Base-by-base conservation (phyloP, 23 tunicate genomes). In the Oikopleura vanhoeffeni region DNA sequence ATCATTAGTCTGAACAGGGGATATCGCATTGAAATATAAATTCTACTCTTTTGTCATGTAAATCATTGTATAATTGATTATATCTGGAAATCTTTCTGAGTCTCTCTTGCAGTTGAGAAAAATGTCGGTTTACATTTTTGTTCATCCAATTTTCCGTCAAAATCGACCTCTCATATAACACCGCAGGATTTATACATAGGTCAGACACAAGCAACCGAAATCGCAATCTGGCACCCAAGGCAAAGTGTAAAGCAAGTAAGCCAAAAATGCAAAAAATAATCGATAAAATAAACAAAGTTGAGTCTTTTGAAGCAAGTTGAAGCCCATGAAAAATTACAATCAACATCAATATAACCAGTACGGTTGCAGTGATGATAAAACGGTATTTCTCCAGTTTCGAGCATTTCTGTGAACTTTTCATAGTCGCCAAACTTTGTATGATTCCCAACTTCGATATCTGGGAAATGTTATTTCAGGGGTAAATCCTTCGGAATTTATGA, bases 51-150 rank as follows among this genome's bases (percentile, higher is more conserved):
- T 24, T 13, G 24, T 24, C 18, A 49, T 49, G 64, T 8, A 49
- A 24, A 24, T 49, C 64, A 8, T 49, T 24, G 24, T 49, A 49
- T 8, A 49, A 24, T 8, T 24, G 13, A 49, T 49, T 49, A 24
- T 49, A 49, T 8, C 64, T 13, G 13, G 64, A 49, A 30, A 71
- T 30, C 32, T 71, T 71, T 71, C 82, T 35, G 91, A 87, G 38
- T 87, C 77, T 33, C 49, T 42, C 41, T 85, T 39, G 35, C 84
- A 40, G 40, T 18, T 24, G 40, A 76, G 87, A 40, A 41, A 39
- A 8, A 40, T 39, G 8, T 41, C 40, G 0, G 35, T 41, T 39
- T 64, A n/a, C 87, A 41, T 77, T 77, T 27, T 38, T 39, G 85
- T 41, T 41, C 33, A 84, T 84, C 83, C 41, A 85, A 38, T 30